Percentiles rank a stretch among this genome's conserved stretches.
phyloP scores from a whole-genome alignment of 2,888 invertebrate species.

The Stenichneumon culpator region DNA sequence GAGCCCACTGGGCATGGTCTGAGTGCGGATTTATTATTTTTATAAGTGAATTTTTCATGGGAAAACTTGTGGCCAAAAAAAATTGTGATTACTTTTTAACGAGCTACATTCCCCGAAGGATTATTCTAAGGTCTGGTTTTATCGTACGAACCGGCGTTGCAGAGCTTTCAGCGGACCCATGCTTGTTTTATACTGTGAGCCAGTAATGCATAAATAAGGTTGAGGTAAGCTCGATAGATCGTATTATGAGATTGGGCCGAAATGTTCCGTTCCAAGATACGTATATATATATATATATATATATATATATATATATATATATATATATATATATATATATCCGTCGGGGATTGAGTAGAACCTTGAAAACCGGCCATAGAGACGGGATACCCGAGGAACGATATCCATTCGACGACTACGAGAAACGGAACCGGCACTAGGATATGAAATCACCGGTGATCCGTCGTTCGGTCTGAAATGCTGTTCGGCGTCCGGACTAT shows the following conservation, averaged over 20 bases:
- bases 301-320: background rate
- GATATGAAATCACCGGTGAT: constrained; percentile 65
- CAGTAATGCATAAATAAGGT: constrained; percentile 17
- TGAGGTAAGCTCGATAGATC: constrained; percentile 7
- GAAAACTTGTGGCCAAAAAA: background rate
- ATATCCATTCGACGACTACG: constrained; percentile 17
- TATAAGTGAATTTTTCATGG: background rate
- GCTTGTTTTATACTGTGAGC: background rate
- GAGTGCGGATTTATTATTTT: background rate
- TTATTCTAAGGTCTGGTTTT: background rate
- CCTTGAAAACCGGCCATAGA: constrained; percentile 32
- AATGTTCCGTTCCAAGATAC: constrained; percentile 25
- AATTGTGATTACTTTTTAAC: background rate
- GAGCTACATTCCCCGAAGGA: background rate
- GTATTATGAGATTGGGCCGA: constrained; percentile 19
- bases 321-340: background rate
- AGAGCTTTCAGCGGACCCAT: background rate
- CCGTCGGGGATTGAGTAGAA: constrained; percentile 30
- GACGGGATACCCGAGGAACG: background rate
- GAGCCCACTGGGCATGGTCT: background rate
- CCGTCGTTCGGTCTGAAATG: constrained; percentile 60
- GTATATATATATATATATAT: background rate
- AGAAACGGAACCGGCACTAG: constrained; percentile 18
- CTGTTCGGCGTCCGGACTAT: constrained; percentile 59
- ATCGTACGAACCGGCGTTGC: background rate